Conservation (phyloP, 2,888 invertebrate genomes). For the Lasioglossum morio region DNA sequence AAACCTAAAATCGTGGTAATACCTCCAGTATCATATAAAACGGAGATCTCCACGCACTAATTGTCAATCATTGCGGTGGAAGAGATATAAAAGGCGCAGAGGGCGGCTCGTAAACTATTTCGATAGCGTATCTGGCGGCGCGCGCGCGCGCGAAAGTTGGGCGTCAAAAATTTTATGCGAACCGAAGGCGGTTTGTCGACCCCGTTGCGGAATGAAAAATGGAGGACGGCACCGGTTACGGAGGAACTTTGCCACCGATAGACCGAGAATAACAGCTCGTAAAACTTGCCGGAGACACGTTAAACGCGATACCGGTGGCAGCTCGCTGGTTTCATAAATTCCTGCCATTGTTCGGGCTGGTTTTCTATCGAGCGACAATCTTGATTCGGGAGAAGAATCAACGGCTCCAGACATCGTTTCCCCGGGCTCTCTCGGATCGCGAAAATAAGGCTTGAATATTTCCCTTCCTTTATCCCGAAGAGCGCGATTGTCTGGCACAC, state of each 20-base stretch:
- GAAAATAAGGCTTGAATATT: constrained; percentile 38
- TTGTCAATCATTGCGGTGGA: neutral
- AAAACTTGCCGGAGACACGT: constrained; percentile 23
- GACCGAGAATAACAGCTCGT: constrained; percentile 17
- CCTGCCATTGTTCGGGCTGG: constrained; percentile 27
- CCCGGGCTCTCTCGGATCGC: neutral
- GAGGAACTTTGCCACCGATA: constrained; percentile 9
- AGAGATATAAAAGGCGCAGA: neutral
- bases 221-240: neutral
- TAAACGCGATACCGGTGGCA: constrained; percentile 16
- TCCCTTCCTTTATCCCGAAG: constrained; percentile 9
- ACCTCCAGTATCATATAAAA: neutral
- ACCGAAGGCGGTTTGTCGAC: neutral
- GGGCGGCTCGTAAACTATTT: neutral
- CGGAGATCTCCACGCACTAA: neutral
- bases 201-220: constrained; percentile 1
- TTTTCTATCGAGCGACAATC: constrained; percentile 10
- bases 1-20: too few relatives aligned
- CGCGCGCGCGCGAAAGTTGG: neutral
- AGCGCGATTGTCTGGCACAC: constrained; percentile 49
- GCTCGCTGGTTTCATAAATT: constrained; percentile 37
- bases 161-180: constrained; percentile 1
- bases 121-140: neutral
- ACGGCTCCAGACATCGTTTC: constrained; percentile 1
- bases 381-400: constrained; percentile 7